phyloP scores from a whole-genome alignment of 2,113 vertebrate genomes.

The Gasterosteus aculeatus region DNA sequence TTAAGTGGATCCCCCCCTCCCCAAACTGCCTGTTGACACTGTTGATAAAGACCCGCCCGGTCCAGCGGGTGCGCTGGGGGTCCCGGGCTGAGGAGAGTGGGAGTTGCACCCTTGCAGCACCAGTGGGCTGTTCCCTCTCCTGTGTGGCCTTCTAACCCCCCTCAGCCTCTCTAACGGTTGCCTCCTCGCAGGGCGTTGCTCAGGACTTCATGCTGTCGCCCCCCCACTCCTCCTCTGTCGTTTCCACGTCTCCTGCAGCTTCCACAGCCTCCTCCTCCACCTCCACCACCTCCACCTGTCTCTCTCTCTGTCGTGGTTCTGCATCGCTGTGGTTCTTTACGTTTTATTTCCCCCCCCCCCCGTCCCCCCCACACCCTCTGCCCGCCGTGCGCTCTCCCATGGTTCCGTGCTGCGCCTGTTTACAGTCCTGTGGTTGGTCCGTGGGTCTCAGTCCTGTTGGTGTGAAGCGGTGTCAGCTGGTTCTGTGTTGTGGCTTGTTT shows the following conservation, averaged over 20 bases:
- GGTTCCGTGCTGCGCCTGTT: conserved; percentile 74
- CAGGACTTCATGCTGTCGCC: conserved; percentile 86
- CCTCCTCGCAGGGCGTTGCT: conserved; percentile 87
- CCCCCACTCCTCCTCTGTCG: conserved; percentile 66
- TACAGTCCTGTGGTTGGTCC: conserved; percentile 74
- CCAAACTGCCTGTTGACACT: conserved; percentile 4
- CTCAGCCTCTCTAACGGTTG: conserved; percentile 75
- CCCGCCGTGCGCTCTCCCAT: conserved; percentile 69
- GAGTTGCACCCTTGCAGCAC: conserved; percentile 83
- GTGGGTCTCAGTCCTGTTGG: conserved; percentile 75
- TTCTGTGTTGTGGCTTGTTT: conserved; percentile 76
- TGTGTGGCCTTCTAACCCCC: conserved; percentile 51
- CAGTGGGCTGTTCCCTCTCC: conserved; percentile 60
- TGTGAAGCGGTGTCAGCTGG: conserved; percentile 77
- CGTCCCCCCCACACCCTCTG: conserved; percentile 46
- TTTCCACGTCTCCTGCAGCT: conserved; percentile 53
- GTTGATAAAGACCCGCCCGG: no score
- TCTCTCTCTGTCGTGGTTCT: conserved; percentile 70
- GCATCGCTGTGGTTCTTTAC: conserved; percentile 70
- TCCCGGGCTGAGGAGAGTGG: conserved; percentile 48
- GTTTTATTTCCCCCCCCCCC: conserved; percentile 29
- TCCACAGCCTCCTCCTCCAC: conserved; percentile 56
- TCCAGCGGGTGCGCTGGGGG: no score
- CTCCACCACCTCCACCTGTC: conserved; percentile 57
- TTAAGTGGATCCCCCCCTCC: background rate